Base-by-base conservation (phyloP, 2,888 invertebrate species). In the Pachycephus smyrnensis region DNA sequence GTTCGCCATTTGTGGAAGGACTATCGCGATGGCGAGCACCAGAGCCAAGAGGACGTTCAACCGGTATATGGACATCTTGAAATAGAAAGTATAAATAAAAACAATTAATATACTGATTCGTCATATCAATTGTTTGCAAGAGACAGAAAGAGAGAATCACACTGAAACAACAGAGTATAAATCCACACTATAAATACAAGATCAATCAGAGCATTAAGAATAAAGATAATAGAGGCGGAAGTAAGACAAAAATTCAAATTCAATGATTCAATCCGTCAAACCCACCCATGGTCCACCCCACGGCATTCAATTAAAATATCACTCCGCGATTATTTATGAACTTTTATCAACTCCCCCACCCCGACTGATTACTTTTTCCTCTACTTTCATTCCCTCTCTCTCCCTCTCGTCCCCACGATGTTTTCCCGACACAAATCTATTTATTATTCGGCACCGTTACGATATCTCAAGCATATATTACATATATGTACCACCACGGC, bases 11-110 rank as follows among this genome's bases (percentile, higher is more conserved):
- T 88, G 83, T 69, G 85, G 77, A 75, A 85, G 77, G 78, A 88
- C 78, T 77, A 89, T 84, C 77, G 82, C 82, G 83, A 86, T 80
- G 76, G 84, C 81, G 79, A 89, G 83, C 82, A 86, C 81, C 80
- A 90, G 81, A 81, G 81, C 85, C 81, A 87, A 79, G 81, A 89
- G 79, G 76, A 84, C 82, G 81, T 85, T 85, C 80, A 86, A 86
- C 84, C 84, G 84, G 84, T 85, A 82, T 76, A 86, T 84, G 85
- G 85, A 87, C 91, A 91, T 91, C 91, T 91, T 87, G 30, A 89
- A 89, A 35, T 37, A 55, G 55, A 55, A 55, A 55, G 23, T 55
- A 55, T 55, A 55, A 55, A 55, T 55, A 55, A 23, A 55, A 55
- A 15, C 55, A 23, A 55, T 55, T 23, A 55, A 55, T 55, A 55